Conservation (phyloP, 2,888 invertebrate genomes). For the Eremobia ochroleuca region DNA sequence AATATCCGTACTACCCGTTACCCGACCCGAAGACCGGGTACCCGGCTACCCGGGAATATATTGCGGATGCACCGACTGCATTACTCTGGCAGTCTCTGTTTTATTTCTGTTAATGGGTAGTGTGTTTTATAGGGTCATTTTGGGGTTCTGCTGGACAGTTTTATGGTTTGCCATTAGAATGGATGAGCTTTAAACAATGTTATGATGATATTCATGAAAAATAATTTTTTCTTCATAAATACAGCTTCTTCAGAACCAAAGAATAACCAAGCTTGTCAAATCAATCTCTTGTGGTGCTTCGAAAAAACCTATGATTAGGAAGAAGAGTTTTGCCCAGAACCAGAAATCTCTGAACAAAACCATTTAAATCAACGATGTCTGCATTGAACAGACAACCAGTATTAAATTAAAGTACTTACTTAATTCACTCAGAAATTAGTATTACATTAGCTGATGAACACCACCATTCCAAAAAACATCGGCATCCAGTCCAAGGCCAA, state of each 20-base stretch:
- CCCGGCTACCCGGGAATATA: constrained; percentile 50
- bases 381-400: not conserved
- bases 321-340: not conserved
- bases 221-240: not conserved
- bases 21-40: constrained; percentile 21
- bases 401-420: not conserved
- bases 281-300: not conserved
- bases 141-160: constrained; percentile 29
- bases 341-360: not conserved
- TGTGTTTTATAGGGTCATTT: constrained; percentile 56
- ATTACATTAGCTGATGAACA: constrained; percentile 23
- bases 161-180: constrained; percentile 32
- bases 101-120: constrained; percentile 63
- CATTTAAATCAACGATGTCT: not conserved
- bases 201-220: constrained; percentile 11
- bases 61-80: constrained; percentile 63
- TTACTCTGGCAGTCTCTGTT: constrained; percentile 61
- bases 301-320: not conserved
- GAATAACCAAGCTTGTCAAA: not conserved
- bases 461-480: not conserved
- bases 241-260: not conserved
- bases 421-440: not conserved
- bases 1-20: constrained; percentile 63
- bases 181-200: constrained; percentile 3
- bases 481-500: constrained; percentile 15